Conservation (phyloP, 2,113 vertebrate species). For the Petrocephalus microphthalmus region DNA sequence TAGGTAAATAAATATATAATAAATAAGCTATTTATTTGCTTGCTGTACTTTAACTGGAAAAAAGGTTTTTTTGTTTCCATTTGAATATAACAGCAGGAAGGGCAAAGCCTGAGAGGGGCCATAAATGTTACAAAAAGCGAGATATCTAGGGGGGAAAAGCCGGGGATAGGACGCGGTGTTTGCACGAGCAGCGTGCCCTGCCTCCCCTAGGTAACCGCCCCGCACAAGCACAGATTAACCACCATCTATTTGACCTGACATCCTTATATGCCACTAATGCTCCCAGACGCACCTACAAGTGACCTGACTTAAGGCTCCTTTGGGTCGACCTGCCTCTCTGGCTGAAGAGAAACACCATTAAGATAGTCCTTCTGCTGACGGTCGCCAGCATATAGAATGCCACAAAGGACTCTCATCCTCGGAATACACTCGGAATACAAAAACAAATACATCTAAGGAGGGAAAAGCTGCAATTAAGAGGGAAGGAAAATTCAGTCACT, state of each 20-base stretch:
- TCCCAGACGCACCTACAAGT: not conserved
- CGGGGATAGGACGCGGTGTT: no score
- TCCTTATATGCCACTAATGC: not conserved
- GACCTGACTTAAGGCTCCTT: not conserved
- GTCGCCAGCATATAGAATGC: not conserved
- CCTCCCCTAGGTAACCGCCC: not conserved
- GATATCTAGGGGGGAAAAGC: not conserved
- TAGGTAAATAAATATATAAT: no score
- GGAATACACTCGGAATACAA: not conserved
- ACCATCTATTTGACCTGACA: not conserved
- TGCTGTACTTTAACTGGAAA: not conserved
- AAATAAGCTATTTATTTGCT: not conserved
- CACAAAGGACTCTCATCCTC: not conserved
- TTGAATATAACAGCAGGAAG: not conserved
- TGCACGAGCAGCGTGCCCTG: not conserved
- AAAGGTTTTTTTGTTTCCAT: not conserved
- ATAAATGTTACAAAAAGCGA: not conserved
- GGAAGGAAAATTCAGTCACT: constrained; percentile 10
- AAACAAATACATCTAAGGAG: not conserved
- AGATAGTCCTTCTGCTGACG: not conserved
- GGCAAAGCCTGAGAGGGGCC: not conserved
- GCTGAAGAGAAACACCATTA: not conserved
- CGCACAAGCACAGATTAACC: not conserved
- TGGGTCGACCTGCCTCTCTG: not conserved
- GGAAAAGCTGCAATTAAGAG: constrained; percentile 11